A percentile compares a stretch with the other conserved stretches of the same genome.
phyloP scores from a whole-genome alignment of 2,113 vertebrate species.

The Dicaeum eximium region DNA sequence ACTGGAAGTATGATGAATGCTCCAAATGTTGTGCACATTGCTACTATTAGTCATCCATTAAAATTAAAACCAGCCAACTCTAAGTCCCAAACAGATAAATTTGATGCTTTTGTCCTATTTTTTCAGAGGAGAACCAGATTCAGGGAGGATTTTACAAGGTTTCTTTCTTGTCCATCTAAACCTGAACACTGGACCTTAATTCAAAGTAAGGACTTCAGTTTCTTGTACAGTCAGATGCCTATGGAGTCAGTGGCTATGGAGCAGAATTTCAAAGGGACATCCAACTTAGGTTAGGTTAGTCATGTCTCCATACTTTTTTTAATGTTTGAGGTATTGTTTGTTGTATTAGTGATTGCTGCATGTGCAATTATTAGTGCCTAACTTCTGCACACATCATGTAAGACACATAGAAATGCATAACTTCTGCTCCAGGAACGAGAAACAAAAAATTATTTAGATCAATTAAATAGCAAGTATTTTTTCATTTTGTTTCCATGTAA shows the following conservation, averaged over 20 bases:
- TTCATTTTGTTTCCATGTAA: not conserved
- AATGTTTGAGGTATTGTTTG: not conserved
- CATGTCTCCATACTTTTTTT: not conserved
- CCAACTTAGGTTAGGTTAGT: not conserved
- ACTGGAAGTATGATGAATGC: not conserved
- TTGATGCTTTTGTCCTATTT: not conserved
- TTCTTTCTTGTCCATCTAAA: not conserved
- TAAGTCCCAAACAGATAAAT: not conserved
- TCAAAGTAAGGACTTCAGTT: not conserved
- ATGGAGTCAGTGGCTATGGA: not conserved
- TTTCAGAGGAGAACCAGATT: not conserved
- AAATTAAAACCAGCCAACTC: not conserved
- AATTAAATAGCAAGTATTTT: not conserved
- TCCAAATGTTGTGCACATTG: not conserved
- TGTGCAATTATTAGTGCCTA: not conserved
- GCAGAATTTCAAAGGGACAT: not conserved
- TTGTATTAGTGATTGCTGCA: not conserved
- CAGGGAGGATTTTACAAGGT: not conserved
- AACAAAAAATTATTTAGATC: not conserved
- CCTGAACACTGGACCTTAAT: not conserved
- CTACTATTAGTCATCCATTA: not conserved
- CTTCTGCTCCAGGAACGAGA: not conserved
- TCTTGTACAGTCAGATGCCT: not conserved
- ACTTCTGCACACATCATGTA: not conserved
- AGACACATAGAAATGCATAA: not conserved